Evolutionary conservation across 2,888 invertebrate genomes (phyloP).

Genomic region (Colostygia pectinataria): DNA sequence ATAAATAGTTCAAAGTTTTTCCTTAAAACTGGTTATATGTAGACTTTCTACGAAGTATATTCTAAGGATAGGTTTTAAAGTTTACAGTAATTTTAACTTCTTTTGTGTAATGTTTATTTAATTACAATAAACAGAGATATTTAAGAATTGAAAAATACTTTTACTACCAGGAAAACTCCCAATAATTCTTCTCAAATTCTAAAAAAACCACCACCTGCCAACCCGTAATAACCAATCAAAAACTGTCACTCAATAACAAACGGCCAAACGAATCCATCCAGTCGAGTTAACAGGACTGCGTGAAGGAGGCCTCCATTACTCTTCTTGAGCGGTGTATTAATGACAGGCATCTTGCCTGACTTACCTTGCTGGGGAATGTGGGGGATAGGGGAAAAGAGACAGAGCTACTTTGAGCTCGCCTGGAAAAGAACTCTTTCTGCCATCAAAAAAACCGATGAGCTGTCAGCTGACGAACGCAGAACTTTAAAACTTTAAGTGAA

Average conservation of each 20-base stretch:
- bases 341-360: conserved; percentile 73
- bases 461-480: too few species aligned
- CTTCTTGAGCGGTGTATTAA: conserved; percentile 67
- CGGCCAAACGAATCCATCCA: conserved; percentile 24
- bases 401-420: too few species aligned
- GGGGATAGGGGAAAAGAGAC: conserved; percentile 31
- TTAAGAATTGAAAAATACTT: too few species aligned
- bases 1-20: too few species aligned
- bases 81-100: background rate
- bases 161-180: background rate
- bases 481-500: too few species aligned
- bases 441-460: too few species aligned
- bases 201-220: conserved; percentile 41
- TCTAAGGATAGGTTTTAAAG: too few species aligned
- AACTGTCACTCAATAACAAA: conserved; percentile 20
- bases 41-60: too few species aligned
- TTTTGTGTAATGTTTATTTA: too few species aligned
- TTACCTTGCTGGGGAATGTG: conserved; percentile 58
- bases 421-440: too few species aligned
- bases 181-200: background rate
- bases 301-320: conserved; percentile 54
- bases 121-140: too few species aligned
- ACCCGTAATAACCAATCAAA: conserved; percentile 20
- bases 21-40: too few species aligned
- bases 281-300: conserved; percentile 53